Conservation (phyloP, 2,888 invertebrate genomes). For the Ectemnius continuus region DNA sequence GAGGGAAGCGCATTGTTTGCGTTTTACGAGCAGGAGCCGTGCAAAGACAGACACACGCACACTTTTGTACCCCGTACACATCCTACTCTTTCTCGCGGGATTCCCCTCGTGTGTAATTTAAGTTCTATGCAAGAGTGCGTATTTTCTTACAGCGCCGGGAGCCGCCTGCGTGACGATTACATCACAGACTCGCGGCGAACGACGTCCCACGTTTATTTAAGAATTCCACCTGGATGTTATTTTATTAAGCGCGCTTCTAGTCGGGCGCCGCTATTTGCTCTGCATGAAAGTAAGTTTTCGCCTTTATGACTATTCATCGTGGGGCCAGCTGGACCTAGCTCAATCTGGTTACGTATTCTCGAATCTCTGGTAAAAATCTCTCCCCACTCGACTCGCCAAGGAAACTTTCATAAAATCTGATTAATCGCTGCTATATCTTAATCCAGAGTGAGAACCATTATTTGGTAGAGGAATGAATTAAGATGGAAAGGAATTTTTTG, state of each 20-base stretch:
- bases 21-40: constrained; percentile 47
- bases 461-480: no score
- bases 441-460: no score
- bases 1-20: constrained; percentile 56
- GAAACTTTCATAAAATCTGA: no score
- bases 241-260: no score
- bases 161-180: constrained; percentile 40
- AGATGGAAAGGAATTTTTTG: no score
- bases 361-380: no score
- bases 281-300: constrained; percentile 5
- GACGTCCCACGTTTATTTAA: no score
- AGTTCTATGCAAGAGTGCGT: constrained; percentile 35
- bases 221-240: no score
- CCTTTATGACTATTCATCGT: neutral
- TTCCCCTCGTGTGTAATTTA: constrained; percentile 38
- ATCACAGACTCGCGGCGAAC: constrained; percentile 13
- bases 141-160: constrained; percentile 39
- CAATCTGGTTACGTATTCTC: no score
- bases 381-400: no score
- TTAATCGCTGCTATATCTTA: no score
- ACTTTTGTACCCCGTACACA: neutral
- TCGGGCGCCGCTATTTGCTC: constrained; percentile 4
- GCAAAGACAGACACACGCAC: constrained; percentile 13
- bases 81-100: constrained; percentile 24
- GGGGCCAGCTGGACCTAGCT: no score